These are phyloP conservation scores for Pemphigus obesinymphae DNA, from an alignment of 1,140 invertebrate species.

Conservation along the genomic window DNA sequence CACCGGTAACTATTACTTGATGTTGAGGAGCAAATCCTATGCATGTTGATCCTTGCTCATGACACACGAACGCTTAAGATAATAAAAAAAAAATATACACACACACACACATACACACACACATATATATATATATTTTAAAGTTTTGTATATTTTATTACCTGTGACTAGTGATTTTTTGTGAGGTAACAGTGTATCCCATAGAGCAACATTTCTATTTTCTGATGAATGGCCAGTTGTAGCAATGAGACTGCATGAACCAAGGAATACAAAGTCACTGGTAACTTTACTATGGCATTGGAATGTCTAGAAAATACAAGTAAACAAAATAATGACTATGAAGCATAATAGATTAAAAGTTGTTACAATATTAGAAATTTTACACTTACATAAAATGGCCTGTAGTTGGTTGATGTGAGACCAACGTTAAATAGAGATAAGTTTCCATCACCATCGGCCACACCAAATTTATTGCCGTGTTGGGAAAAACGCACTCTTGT, in stretches of 20 bases:
- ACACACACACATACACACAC: no score
- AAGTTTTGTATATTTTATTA: slow-evolving; percentile 48
- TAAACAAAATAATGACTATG: slow-evolving; percentile 43
- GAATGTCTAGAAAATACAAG: slow-evolving; percentile 68
- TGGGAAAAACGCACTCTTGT: slow-evolving; percentile 90
- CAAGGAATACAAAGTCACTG: slow-evolving; percentile 95
- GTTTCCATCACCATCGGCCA: slow-evolving; percentile 86
- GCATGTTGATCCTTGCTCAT: slow-evolving; percentile 85
- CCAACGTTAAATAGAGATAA: slow-evolving; percentile 87
- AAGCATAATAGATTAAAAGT: background rate
- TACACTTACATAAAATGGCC: slow-evolving; percentile 90
- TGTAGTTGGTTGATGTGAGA: slow-evolving; percentile 70
- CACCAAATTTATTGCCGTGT: slow-evolving; percentile 98
- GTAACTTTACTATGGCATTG: slow-evolving; percentile 97
- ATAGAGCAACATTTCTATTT: slow-evolving; percentile 94
- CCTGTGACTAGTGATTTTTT: slow-evolving; percentile 87
- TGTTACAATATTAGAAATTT: background rate
- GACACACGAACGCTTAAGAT: slow-evolving; percentile 77
- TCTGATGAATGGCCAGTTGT: slow-evolving; percentile 95
- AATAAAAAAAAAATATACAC: slow-evolving; percentile 28
- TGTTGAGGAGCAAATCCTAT: slow-evolving; percentile 87
- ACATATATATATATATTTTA: no score
- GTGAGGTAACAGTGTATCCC: slow-evolving; percentile 95
- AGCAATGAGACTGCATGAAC: slow-evolving; percentile 94
- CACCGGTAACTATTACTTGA: slow-evolving; percentile 87